A percentile compares a stretch with the other conserved stretches of the same genome.
These are phyloP conservation scores for Echinometra lucunter DNA, from an alignment of 53 echinoderm and acorn worm genomes.

Conservation along the genomic window DNA sequence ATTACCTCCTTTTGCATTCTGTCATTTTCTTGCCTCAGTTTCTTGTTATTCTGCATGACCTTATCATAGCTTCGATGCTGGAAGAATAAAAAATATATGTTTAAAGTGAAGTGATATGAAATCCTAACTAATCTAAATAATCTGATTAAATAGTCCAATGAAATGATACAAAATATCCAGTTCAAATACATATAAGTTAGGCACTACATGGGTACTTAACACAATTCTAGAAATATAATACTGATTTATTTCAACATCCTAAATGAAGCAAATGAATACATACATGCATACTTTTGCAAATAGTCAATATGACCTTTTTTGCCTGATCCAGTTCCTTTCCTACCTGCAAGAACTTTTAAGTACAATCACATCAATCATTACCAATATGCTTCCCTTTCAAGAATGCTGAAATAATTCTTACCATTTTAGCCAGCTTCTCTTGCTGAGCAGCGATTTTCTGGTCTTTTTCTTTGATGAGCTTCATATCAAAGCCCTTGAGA, in stretches of 20 bases:
- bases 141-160: too few relatives aligned
- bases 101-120: background rate
- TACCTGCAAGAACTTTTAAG: background rate
- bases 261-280: background rate
- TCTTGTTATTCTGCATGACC: constrained; percentile 75
- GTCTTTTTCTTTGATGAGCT: constrained; percentile 91
- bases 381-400: background rate
- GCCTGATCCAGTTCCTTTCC: too few relatives aligned
- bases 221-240: background rate
- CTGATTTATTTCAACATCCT: background rate
- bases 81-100: constrained; percentile 42
- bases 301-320: too few relatives aligned
- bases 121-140: too few relatives aligned
- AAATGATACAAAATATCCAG: too few relatives aligned
- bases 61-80: constrained; percentile 91
- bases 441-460: constrained; percentile 81
- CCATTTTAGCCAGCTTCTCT: constrained; percentile 86
- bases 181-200: too few relatives aligned
- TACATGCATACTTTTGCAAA: background rate
- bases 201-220: too few relatives aligned
- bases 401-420: constrained; percentile 36
- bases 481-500: constrained; percentile 82
- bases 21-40: constrained; percentile 76
- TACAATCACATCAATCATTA: background rate
- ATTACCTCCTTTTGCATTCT: constrained; percentile 85